A percentile compares a stretch with the other conserved stretches of the same genome.
Conservation (phyloP, 2,888 invertebrate genomes). For the Chymomyza caudatula region DNA sequence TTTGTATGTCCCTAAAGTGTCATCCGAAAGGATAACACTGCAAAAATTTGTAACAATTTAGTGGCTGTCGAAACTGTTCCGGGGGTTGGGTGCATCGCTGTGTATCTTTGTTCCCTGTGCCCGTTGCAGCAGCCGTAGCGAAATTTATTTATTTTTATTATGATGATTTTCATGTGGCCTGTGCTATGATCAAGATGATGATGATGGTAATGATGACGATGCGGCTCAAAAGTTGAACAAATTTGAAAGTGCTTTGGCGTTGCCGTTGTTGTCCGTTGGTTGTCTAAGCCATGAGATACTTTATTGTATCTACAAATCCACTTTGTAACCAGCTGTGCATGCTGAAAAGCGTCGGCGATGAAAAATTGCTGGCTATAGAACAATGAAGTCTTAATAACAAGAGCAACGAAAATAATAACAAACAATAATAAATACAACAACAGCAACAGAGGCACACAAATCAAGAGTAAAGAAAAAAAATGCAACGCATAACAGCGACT, state of each 20-base stretch:
- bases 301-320: neutral
- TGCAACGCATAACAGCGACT: conserved; percentile 53
- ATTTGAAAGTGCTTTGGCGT: conserved; percentile 35
- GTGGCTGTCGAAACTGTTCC: neutral
- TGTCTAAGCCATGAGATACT: conserved; percentile 6
- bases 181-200: neutral
- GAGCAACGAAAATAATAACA: conserved; percentile 48
- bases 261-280: neutral
- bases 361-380: conserved; percentile 45
- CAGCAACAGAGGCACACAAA: conserved; percentile 16
- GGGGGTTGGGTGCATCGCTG: neutral
- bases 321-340: conserved; percentile 26
- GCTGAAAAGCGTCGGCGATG: conserved; percentile 41
- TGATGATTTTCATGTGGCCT: conserved; percentile 25
- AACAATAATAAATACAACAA: conserved; percentile 32
- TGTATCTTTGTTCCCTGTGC: neutral
- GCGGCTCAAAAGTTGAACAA: neutral
- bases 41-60: conserved; percentile 59
- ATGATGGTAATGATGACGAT: neutral
- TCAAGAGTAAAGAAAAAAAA: conserved; percentile 32
- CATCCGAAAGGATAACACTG: conserved; percentile 37
- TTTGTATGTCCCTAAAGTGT: conserved; percentile 7
- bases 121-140: conserved; percentile 44
- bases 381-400: conserved; percentile 51
- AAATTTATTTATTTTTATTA: conserved; percentile 59